Evolutionary conservation across 2,888 invertebrate species (phyloP), one percentile per base, ranked within the genome.

Genomic region (Sussaba pulchella): DNA sequence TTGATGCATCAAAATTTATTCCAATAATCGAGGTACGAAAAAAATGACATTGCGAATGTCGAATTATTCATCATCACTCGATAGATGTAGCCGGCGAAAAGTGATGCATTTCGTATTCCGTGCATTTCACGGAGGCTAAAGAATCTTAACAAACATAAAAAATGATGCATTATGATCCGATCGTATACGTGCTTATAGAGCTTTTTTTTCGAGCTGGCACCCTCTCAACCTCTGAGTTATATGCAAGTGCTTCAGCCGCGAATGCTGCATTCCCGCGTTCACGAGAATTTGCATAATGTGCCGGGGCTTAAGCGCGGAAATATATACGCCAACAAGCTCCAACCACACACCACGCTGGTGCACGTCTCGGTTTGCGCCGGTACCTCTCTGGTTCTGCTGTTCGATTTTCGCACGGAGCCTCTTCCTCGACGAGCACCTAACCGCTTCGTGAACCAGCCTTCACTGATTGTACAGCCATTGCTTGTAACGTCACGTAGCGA

Each of bases 281-380:
- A 26, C 72, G 71, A 70, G 61, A 59, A 47, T 77, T 80, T 69
- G 66, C 71, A 74, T 75, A 75, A 63, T 74, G 76, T 72, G 76
- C 71, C 61, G 54, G 39, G 73, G n/a, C 41, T 63, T 63, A 50
- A 47, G 39, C 50, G 14, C 26, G 24, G 17, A 47, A 41, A 77
- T 8, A 31, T 31, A 77, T 8, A 26, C 43, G 21, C 9, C 64
- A 43, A 70, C 77, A 39, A 77, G 74, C 64, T 81, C 71, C 71
- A 73, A 83, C 87, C 82, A 80, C 85, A 81, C 75, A 59, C 66
- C 66, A 24, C 67, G 50, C 26, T 54, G 45, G 14, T 12, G 12
- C 66, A 63, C 17, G 19, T 41, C 76, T 63, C 21, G 50, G 45
- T 74, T 70, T 80, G 82, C 86, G 84, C 84, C 86, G 83, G 81